Base-by-base conservation (phyloP, 2,797 vertebrate species). In the Muraenolepis orangiensis region DNA sequence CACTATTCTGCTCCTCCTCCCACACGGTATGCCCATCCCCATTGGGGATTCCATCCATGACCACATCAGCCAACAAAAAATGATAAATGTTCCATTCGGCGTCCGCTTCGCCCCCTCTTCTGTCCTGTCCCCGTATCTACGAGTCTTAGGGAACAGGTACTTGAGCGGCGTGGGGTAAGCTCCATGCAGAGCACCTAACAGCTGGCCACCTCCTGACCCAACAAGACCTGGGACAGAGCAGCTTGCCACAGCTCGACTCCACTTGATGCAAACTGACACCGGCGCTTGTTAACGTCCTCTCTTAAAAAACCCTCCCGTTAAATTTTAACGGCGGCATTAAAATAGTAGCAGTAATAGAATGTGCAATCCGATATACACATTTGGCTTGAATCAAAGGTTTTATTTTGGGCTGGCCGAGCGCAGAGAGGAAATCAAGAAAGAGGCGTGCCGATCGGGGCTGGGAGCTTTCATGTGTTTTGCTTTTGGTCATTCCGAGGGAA, bases 261-360 rank as follows among this genome's bases (percentile, higher is more conserved):
- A 85, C 81, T 79, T 90, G 86, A 87, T 89, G 76, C 78, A 86
- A 81, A 90, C 81, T 88, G 89, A 89, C 85, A 87, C 69, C 76
- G 74, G 85, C 85, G 87, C 85, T 81, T 84, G 87, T 91, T 85
- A 90, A 89, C 87, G 86, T 87, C 85, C 71, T 71, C 85, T 87
- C 84, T 85, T 38, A 88, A 87, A 91, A 92, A 88, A 87, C 74
- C 70, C 34, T 78, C 87, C 85, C 84, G 85, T 82, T 79, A 84
- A 78, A n/a, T 57, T 92, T 91, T 89, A 90, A n/a, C 84, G 74
- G 81, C 30, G 72, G 70, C 79, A 3, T 87, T 91, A 85, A 89
- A 90, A 83, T 85, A 64, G 82, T 82, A 85, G 88, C 80, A 81
- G 82, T 84, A 87, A 90, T 89, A 81, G 81, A 74, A 77, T 70